Evolutionary conservation across 2,888 invertebrate genomes (phyloP).

Genomic region (Orchesellides sinensis): DNA sequence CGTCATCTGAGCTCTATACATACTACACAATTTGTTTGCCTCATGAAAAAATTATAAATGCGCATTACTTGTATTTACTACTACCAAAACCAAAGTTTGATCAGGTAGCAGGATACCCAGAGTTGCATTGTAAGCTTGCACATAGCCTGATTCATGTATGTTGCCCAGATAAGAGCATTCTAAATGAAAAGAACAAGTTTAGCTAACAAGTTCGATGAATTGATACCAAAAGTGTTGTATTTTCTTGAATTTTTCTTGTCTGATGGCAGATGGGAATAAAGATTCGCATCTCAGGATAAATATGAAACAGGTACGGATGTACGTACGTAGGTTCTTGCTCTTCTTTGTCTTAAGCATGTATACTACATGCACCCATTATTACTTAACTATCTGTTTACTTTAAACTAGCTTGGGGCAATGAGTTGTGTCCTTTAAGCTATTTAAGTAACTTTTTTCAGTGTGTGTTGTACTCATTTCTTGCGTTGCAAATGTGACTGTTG

Average conservation of each 20-base stretch:
- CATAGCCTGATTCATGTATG: too few relatives aligned
- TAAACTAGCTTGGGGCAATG: constrained; percentile 37
- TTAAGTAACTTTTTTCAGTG: constrained; percentile 20
- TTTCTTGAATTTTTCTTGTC: not conserved
- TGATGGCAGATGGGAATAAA: constrained; percentile 41
- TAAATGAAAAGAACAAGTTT: too few relatives aligned
- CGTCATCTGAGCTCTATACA: too few relatives aligned
- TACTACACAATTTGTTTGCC: too few relatives aligned
- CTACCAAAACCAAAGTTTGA: too few relatives aligned
- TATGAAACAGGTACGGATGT: constrained; percentile 24
- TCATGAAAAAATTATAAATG: too few relatives aligned
- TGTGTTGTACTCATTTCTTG: not conserved
- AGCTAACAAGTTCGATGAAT: not conserved
- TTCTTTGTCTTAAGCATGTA: too few relatives aligned
- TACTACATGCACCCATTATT: too few relatives aligned
- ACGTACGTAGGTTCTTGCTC: not conserved
- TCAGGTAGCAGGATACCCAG: too few relatives aligned
- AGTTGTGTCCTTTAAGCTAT: constrained; percentile 49
- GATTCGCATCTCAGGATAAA: constrained; percentile 6
- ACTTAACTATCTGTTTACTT: constrained; percentile 62
- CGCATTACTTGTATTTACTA: too few relatives aligned
- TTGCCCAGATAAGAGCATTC: too few relatives aligned
- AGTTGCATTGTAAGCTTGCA: too few relatives aligned
- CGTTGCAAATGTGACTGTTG: constrained; percentile 30
- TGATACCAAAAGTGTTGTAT: not conserved